Evolutionary conservation across 2,113 vertebrate genomes (phyloP).

Genomic region (Syngnathoides biaculeatus): DNA sequence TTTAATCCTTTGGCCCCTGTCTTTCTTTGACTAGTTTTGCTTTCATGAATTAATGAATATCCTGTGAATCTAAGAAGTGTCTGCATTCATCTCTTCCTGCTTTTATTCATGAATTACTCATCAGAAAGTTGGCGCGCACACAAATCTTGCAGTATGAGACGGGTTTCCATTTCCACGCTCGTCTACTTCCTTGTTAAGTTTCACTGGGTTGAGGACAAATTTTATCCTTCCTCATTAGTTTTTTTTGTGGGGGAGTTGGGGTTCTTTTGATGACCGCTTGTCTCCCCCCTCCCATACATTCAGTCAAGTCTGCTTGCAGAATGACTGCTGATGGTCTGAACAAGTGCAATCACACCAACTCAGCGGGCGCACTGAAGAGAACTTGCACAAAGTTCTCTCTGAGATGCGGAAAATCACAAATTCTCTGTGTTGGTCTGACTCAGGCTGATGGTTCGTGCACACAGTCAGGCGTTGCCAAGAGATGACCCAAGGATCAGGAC

Average conservation of each 20-base stretch:
- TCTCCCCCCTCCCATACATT: slow-evolving; percentile 36
- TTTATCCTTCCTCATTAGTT: slow-evolving; percentile 33
- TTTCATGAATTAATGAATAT: slow-evolving; percentile 70
- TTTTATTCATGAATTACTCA: slow-evolving; percentile 68
- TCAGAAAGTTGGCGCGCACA: slow-evolving; percentile 45
- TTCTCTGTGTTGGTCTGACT: slow-evolving; percentile 31
- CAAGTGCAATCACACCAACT: slow-evolving; percentile 52
- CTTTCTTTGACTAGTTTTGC: slow-evolving; percentile 55
- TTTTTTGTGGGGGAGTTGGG: background rate
- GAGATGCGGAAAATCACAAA: slow-evolving; percentile 50
- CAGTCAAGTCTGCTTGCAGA: slow-evolving; percentile 69
- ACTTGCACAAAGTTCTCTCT: slow-evolving; percentile 17
- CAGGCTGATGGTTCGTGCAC: slow-evolving; percentile 68
- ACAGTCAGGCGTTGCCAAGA: slow-evolving; percentile 28
- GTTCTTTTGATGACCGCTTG: background rate
- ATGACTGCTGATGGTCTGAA: slow-evolving; percentile 54
- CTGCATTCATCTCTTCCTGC: slow-evolving; percentile 51
- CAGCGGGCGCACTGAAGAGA: slow-evolving; percentile 10
- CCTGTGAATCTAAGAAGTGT: slow-evolving; percentile 55
- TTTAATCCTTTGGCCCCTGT: slow-evolving; percentile 35
- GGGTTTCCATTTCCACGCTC: slow-evolving; percentile 17
- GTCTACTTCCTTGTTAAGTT: slow-evolving; percentile 17
- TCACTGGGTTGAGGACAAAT: slow-evolving; percentile 33
- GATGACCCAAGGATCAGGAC: background rate
- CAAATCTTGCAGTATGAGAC: slow-evolving; percentile 33